Conservation (phyloP, 1,140 invertebrate genomes). For the Manduca sexta region DNA sequence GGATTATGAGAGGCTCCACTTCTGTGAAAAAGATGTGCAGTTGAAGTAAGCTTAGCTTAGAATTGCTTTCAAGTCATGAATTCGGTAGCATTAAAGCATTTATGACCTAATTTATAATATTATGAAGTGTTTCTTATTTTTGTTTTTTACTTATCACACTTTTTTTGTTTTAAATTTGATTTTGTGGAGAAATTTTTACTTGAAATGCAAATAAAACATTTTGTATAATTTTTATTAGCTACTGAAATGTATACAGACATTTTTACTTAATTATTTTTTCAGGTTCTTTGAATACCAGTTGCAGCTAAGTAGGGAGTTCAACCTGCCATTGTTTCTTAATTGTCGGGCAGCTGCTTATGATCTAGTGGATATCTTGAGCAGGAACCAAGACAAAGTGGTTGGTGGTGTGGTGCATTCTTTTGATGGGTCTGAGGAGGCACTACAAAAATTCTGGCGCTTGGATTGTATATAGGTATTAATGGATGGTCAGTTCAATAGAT, state of each 20-base stretch:
- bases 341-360: constrained; percentile 90
- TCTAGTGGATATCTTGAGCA: constrained; percentile 85
- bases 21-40: constrained; percentile 90
- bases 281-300: constrained; percentile 94
- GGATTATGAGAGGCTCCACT: constrained; percentile 94
- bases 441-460: constrained; percentile 85
- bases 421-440: constrained; percentile 89
- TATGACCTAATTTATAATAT: background rate
- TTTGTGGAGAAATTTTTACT: too few species aligned
- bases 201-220: too few species aligned
- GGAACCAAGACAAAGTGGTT: constrained; percentile 75
- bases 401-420: constrained; percentile 96
- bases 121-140: too few species aligned
- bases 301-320: constrained; percentile 80
- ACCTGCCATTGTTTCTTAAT: constrained; percentile 94
- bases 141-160: too few species aligned
- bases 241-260: too few species aligned
- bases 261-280: constrained; percentile 8
- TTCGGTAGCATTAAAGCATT: too few species aligned
- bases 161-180: too few species aligned
- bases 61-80: background rate
- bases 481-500: constrained; percentile 91
- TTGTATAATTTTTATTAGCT: too few species aligned
- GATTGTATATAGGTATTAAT: constrained; percentile 94
- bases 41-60: constrained; percentile 74